Evolutionary conservation across 2,888 invertebrate species (phyloP).

Genomic region (Oscheius myriophilus): DNA sequence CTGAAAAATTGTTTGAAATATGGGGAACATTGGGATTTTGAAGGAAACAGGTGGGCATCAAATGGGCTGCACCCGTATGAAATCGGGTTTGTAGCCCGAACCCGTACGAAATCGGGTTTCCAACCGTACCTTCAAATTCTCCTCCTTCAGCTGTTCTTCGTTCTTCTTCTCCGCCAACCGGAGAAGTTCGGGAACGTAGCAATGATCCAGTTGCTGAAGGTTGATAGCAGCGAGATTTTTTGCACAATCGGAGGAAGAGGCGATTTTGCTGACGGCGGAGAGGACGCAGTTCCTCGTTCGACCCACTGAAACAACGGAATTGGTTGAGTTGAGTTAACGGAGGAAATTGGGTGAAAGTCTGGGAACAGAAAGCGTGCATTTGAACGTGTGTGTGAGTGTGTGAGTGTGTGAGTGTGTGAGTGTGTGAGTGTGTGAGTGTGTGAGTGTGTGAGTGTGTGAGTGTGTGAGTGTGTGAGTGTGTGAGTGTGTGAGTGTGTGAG

Average conservation of each 20-base stretch:
- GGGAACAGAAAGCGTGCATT: no score
- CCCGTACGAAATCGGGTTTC: neutral
- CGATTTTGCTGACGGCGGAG: conserved; percentile 45
- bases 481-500: no score
- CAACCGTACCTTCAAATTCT: conserved; percentile 3
- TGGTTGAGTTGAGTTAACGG: no score
- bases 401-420: no score
- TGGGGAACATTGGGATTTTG: neutral
- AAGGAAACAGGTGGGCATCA: no score
- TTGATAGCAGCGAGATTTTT: conserved; percentile 19
- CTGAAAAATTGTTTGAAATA: neutral
- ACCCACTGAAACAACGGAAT: conserved; percentile 53
- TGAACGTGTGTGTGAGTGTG: no score
- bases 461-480: no score
- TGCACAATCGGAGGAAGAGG: conserved; percentile 39
- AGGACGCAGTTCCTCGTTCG: conserved; percentile 61
- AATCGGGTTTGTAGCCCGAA: no score
- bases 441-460: no score
- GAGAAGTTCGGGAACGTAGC: conserved; percentile 33
- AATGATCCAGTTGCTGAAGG: conserved; percentile 34
- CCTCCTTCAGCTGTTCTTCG: conserved; percentile 20
- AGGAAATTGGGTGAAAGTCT: no score
- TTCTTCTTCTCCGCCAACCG: conserved; percentile 27
- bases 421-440: no score
- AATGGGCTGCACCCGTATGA: no score